Percentiles rank a stretch among this genome's conserved stretches.
These are phyloP conservation scores for Mesorhabditis sp. DNA, from an alignment of 2,888 invertebrate genomes.

Conservation along the genomic window DNA sequence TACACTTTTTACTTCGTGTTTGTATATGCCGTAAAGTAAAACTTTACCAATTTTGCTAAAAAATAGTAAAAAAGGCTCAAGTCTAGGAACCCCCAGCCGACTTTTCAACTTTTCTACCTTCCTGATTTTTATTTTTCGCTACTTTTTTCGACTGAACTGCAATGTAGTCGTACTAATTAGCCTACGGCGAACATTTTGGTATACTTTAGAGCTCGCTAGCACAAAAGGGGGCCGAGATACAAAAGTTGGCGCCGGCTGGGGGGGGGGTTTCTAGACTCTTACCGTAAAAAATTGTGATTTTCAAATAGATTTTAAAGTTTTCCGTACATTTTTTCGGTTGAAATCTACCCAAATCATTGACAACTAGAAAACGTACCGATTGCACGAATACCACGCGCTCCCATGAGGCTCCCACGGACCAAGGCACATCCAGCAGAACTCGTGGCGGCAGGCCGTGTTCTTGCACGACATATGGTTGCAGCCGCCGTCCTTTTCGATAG, in stretches of 20 bases:
- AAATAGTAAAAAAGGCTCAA: neutral
- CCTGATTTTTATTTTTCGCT: no score
- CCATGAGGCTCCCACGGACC: constrained; percentile 98
- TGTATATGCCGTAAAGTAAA: no score
- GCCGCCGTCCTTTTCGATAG: constrained; percentile 77
- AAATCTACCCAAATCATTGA: neutral
- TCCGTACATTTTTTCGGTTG: neutral
- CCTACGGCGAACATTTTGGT: no score
- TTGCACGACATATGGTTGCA: constrained; percentile 99
- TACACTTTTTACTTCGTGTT: no score
- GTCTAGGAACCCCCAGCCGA: no score
- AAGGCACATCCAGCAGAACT: constrained; percentile 98
- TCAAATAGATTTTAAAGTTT: neutral
- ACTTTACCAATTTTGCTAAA: neutral
- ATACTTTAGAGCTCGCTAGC: no score
- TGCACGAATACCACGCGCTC: constrained; percentile 82
- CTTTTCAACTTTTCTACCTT: neutral
- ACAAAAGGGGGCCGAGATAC: no score
- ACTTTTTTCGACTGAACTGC: no score
- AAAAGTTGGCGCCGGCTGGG: no score
- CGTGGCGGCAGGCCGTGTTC: constrained; percentile 92
- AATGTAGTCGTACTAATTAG: no score
- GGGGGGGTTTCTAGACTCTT: no score
- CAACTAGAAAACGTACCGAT: constrained; percentile 65
- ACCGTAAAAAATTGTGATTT: neutral